phyloP scores from a whole-genome alignment of 1,140 invertebrate genomes.

The Portunus trituberculatus region DNA sequence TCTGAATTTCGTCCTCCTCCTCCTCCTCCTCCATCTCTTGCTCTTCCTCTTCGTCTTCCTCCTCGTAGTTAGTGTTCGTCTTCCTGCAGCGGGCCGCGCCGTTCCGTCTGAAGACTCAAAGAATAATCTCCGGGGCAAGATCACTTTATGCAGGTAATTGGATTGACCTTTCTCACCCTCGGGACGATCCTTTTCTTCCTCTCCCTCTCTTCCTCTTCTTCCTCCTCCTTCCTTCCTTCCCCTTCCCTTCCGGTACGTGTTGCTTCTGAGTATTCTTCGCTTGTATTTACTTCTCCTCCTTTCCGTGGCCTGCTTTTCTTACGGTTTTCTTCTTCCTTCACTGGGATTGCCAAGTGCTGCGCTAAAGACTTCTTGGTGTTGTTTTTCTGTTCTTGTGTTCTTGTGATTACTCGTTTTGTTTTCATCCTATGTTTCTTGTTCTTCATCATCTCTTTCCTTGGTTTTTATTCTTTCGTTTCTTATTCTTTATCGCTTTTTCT shows the following conservation, averaged over 20 bases:
- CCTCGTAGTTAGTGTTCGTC: neutral
- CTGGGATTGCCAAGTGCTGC: too few relatives aligned
- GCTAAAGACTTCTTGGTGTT: too few relatives aligned
- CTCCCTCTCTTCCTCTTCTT: neutral
- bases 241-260: neutral
- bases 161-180: neutral
- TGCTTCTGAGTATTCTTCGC: too few relatives aligned
- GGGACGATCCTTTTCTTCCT: conserved; percentile 4
- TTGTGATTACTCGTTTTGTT: neutral
- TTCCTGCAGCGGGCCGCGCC: neutral
- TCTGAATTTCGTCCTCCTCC: neutral
- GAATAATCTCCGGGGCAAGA: neutral
- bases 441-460: neutral
- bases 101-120: neutral
- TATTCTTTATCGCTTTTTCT: neutral
- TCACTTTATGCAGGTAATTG: conserved; percentile 11
- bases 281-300: neutral
- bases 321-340: neutral
- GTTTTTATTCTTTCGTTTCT: too few relatives aligned
- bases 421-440: neutral
- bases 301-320: neutral
- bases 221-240: neutral
- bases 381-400: too few relatives aligned
- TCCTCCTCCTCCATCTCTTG: neutral
- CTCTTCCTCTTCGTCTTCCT: neutral